Evolutionary conservation across 2,888 invertebrate genomes (phyloP).

Genomic region (Hyposoter didymator): DNA sequence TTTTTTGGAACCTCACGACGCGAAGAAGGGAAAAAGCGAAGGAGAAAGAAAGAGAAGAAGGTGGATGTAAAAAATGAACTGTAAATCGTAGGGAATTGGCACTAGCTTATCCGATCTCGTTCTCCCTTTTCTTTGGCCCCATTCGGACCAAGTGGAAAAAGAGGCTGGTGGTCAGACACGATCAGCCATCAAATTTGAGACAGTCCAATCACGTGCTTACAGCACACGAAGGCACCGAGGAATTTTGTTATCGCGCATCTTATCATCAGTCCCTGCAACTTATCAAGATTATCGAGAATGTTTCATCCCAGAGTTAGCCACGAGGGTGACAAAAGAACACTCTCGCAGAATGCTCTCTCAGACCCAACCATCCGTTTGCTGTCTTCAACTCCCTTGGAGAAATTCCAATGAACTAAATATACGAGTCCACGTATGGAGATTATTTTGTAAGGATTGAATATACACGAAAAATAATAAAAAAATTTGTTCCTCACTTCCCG

Average conservation of each 20-base stretch:
- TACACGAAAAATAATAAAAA: background rate
- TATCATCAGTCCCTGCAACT: slow-evolving; percentile 28
- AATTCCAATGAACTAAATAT: slow-evolving; percentile 46
- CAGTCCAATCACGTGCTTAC: slow-evolving; percentile 1
- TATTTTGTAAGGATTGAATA: background rate
- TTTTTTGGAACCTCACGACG: too few relatives aligned
- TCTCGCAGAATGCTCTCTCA: slow-evolving; percentile 27
- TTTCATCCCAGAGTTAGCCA: slow-evolving; percentile 43
- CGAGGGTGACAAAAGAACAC: slow-evolving; percentile 7
- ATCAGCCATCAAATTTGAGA: slow-evolving; percentile 31
- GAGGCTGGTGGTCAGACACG: slow-evolving; percentile 43
- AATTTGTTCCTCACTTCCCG: background rate
- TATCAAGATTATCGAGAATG: slow-evolving; percentile 63
- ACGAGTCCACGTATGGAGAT: slow-evolving; percentile 1
- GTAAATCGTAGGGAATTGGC: slow-evolving; percentile 47
- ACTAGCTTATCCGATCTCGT: slow-evolving; percentile 22
- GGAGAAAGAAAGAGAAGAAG: slow-evolving; percentile 19
- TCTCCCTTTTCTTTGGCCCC: slow-evolving; percentile 12
- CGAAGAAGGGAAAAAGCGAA: too few relatives aligned
- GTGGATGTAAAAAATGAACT: slow-evolving; percentile 37
- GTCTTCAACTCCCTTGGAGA: slow-evolving; percentile 47
- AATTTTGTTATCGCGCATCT: slow-evolving; percentile 57
- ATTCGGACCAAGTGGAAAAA: slow-evolving; percentile 44
- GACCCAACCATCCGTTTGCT: slow-evolving; percentile 23
- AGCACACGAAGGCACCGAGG: background rate